Base-by-base conservation (phyloP, 2,888 invertebrate species). In the Pedicia rivosa region DNA sequence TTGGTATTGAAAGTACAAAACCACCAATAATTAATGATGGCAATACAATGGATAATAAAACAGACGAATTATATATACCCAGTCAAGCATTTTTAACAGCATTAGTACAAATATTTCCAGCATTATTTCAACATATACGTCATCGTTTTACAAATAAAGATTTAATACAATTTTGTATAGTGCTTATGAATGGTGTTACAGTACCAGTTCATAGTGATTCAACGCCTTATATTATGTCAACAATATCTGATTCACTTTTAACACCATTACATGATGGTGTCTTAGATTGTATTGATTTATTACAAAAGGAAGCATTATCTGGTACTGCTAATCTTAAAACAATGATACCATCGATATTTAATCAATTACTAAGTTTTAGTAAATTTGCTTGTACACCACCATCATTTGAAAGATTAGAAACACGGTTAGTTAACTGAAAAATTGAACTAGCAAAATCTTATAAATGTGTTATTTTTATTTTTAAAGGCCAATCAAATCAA, bases 61-160 rank as follows among this genome's bases (percentile, higher is more conserved):
- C 50, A 20, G 61, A 62, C 46, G 70, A 83, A 57, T 62, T 74
- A 43, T 91, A 88, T 63, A 73, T 90, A 40, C 92, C 95, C 1
- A 86, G 90, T 15, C 86, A 94, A 52, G 82, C 84, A 42, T 97
- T 92, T 66, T 70, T 97, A 37, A 91, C 92, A 0, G 87, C 94
- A 0, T 67, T 95, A 12, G 81, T 95, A 46, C 92, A 94, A 62
- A 91, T 94, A 53, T 95, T 97, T 60, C 92, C 94, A 4, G 80
- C 83, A 40, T 78, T 97, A 41, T 95, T 92, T 64, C 84, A 83
- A 46, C 87, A 90, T 51, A 83, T 92, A 49, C 73, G 78, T 52
- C 63, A 1, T 17, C 57, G 60, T 42, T 60, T 61, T 39, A 55
- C 50, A n/a, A 44, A 53, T 3, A 37, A 70, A 0, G 91, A 92